phyloP scores from a whole-genome alignment of 2,797 vertebrate species.

The Salmo trutta region DNA sequence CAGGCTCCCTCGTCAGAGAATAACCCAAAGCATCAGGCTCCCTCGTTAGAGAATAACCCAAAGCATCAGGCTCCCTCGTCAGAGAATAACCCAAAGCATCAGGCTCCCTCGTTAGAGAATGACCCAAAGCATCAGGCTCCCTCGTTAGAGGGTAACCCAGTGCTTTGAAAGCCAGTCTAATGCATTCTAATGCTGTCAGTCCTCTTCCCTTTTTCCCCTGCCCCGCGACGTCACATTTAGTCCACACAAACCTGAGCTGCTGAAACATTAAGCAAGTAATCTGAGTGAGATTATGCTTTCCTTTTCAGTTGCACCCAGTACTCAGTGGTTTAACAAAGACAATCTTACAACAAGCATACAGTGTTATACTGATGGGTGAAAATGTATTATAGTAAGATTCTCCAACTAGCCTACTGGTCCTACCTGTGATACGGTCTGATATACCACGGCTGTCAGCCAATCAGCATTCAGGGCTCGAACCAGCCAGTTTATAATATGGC shows the following conservation, averaged over 20 bases:
- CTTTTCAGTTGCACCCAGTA: neutral
- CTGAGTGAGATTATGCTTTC: neutral
- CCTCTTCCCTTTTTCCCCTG: neutral
- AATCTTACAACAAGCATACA: neutral
- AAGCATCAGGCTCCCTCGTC: no score
- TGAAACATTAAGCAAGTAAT: conserved; percentile 6
- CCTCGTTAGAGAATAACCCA: no score
- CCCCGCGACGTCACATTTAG: conserved; percentile 35
- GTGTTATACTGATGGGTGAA: neutral
- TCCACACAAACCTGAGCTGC: conserved; percentile 19
- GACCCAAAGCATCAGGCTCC: conserved; percentile 50
- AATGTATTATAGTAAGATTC: neutral
- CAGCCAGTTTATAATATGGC: no score
- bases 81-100: no score
- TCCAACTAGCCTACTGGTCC: neutral
- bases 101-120: no score
- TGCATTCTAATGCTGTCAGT: conserved; percentile 28
- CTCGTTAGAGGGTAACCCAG: conserved; percentile 38
- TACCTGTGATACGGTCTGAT: neutral
- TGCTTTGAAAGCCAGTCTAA: conserved; percentile 28
- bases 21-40: no score
- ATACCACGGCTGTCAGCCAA: no score
- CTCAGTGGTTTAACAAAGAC: neutral
- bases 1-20: no score
- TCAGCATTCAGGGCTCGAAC: no score